Percentiles rank a stretch among this genome's conserved stretches.
Evolutionary conservation across 2,888 invertebrate genomes (phyloP).

Genomic region (Agrenia bidenticulata): DNA sequence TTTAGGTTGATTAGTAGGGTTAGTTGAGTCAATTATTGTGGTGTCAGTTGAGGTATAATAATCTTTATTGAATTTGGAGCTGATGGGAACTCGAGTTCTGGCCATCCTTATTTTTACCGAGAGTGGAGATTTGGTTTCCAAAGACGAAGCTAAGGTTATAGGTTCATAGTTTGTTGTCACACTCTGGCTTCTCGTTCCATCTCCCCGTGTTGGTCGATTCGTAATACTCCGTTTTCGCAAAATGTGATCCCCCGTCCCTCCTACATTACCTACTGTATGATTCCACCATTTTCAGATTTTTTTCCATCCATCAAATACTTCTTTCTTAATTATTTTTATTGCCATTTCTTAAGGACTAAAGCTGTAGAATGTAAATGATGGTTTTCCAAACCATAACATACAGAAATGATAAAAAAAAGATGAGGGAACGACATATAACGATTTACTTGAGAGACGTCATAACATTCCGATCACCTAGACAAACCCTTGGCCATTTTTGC

Average conservation of each 20-base stretch:
- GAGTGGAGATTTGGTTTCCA: neutral
- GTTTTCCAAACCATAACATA: too few species aligned
- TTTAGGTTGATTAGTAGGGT: slow-evolving; percentile 6
- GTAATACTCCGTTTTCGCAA: slow-evolving; percentile 31
- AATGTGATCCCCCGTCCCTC: slow-evolving; percentile 23
- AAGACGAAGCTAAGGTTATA: neutral
- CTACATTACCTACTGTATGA: neutral
- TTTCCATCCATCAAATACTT: too few species aligned
- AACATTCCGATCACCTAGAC: too few species aligned
- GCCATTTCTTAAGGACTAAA: too few species aligned
- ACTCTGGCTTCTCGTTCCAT: neutral
- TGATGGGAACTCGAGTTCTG: slow-evolving; percentile 1
- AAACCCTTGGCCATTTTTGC: too few species aligned
- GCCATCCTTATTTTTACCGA: neutral
- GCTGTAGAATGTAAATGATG: too few species aligned
- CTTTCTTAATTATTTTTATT: too few species aligned
- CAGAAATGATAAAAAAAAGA: too few species aligned
- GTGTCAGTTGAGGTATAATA: neutral
- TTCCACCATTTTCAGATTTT: slow-evolving; percentile 18
- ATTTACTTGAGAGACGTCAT: too few species aligned
- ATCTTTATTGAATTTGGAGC: neutral
- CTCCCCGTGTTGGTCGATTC: slow-evolving; percentile 9
- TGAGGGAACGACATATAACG: too few species aligned
- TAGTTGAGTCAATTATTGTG: neutral
- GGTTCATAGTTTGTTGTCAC: neutral